Evolutionary conservation across 2,797 vertebrate species (phyloP), one percentile per base, ranked within the genome.

Genomic region (Halcyon smyrnensis): DNA sequence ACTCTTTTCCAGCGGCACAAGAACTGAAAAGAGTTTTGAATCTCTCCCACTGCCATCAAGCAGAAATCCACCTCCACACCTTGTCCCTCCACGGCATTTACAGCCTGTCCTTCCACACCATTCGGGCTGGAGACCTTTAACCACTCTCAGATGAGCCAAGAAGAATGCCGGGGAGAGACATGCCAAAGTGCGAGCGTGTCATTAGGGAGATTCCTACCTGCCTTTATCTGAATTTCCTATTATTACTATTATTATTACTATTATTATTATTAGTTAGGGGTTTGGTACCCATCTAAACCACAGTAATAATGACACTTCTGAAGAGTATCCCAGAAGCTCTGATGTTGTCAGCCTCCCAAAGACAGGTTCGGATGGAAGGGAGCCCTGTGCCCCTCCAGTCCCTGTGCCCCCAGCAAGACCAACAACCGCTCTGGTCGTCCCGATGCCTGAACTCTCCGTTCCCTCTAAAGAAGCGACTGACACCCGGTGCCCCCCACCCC

Each of bases 11-110:
- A 94, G 79, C 54, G 12, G 57, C 56, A 67, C n/a, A 63, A 90
- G 81, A 69, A 87, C 81, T 4, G 6, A 75, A 74, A 92, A 70
- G 82, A 95, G 90, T 95, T 95, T 96, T 83, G 87, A 95, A 79
- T 56, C 76, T 76, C 92, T 84, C 93, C 91, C 84, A 81, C 63
- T 5, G 30, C 71, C 83, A 76, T 16, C 71, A 27, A 94, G 56
- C 34, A 73, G 34, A 81, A 91, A 87, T 45, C 88, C 90, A 85
- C 76, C 91, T 91, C 81, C 94, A 54, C 48, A 36, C 11, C 84
- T 46, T 4, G 3, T 82, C 91, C 90, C 78, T 69, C 57, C 70
- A 16, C 0, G 11, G 57, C 20, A 6, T 76, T 85, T 37, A 39
- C 74, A n/a, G 43, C 74, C 69, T 7, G 39, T 68, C 84, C 79